These are phyloP conservation scores for Zeugodacus cucurbitae DNA, from an alignment of 1,140 invertebrate species.

Conservation along the genomic window DNA sequence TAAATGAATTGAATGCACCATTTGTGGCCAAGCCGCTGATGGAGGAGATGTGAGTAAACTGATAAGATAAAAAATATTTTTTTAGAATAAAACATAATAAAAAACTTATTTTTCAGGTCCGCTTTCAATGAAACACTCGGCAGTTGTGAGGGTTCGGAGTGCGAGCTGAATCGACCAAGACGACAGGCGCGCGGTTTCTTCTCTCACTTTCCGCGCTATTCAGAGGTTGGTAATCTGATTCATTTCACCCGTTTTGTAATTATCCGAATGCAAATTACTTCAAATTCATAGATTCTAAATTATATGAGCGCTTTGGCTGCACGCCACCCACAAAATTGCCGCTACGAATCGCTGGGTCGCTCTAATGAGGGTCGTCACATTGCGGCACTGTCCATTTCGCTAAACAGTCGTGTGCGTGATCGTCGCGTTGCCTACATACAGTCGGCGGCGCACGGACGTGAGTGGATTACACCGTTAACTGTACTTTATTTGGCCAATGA, in stretches of 20 bases:
- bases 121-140: slow-evolving; percentile 37
- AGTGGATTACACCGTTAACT: slow-evolving; percentile 77
- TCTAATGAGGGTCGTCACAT: slow-evolving; percentile 65
- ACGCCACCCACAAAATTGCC: slow-evolving; percentile 59
- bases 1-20: slow-evolving; percentile 40
- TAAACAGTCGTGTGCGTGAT: slow-evolving; percentile 51
- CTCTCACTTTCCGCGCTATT: slow-evolving; percentile 57
- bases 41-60: slow-evolving; percentile 40
- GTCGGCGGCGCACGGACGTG: slow-evolving; percentile 66
- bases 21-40: slow-evolving; percentile 42
- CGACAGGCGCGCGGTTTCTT: slow-evolving; percentile 62
- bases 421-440: slow-evolving; percentile 63
- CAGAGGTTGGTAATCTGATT: slow-evolving; percentile 45
- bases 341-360: slow-evolving; percentile 61
- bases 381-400: slow-evolving; percentile 61
- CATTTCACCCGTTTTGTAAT: neutral
- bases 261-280: neutral
- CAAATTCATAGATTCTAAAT: slow-evolving; percentile 50
- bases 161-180: slow-evolving; percentile 47
- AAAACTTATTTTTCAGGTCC: neutral
- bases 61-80: neutral
- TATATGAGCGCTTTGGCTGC: slow-evolving; percentile 59
- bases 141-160: slow-evolving; percentile 20
- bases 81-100: neutral
- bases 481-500: slow-evolving; percentile 71